Evolutionary conservation across 2,113 vertebrate species (phyloP).

Genomic region (Tachysurus vachellii): DNA sequence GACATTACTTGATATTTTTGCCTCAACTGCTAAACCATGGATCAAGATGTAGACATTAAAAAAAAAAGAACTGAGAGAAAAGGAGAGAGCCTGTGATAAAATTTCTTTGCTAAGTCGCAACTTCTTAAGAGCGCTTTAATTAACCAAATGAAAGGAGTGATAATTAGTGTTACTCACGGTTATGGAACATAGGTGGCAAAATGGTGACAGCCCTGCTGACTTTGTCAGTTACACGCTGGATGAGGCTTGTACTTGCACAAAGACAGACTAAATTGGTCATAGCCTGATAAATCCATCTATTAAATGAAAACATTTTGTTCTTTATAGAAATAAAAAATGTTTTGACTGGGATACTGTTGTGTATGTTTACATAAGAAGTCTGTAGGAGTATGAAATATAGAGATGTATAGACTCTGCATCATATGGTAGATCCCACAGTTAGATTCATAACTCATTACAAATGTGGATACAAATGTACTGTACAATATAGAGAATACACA

Average conservation of each 20-base stretch:
- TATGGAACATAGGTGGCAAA: conserved; percentile 33
- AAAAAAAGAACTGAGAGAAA: conserved; percentile 11
- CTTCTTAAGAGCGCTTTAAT: conserved; percentile 51
- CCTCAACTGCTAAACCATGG: conserved; percentile 1
- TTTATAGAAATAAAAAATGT: not conserved
- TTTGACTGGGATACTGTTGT: not conserved
- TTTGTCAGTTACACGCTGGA: conserved; percentile 42
- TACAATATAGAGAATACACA: too few species aligned
- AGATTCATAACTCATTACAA: not conserved
- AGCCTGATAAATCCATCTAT: not conserved
- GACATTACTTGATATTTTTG: not conserved
- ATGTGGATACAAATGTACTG: not conserved
- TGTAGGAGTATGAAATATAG: not conserved
- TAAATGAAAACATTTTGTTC: not conserved
- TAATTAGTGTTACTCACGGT: conserved; percentile 57
- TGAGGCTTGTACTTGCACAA: not conserved
- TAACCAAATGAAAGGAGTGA: conserved; percentile 50
- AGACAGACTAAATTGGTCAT: not conserved
- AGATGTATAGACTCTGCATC: not conserved
- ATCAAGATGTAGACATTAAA: conserved; percentile 24
- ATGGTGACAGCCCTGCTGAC: conserved; percentile 3
- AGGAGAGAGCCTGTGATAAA: conserved; percentile 24
- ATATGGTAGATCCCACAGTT: not conserved
- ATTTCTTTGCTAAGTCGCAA: conserved; percentile 38
- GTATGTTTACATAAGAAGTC: not conserved